These are phyloP conservation scores for Platysteira castanea DNA, from an alignment of 2,113 vertebrate genomes.

Conservation along the genomic window DNA sequence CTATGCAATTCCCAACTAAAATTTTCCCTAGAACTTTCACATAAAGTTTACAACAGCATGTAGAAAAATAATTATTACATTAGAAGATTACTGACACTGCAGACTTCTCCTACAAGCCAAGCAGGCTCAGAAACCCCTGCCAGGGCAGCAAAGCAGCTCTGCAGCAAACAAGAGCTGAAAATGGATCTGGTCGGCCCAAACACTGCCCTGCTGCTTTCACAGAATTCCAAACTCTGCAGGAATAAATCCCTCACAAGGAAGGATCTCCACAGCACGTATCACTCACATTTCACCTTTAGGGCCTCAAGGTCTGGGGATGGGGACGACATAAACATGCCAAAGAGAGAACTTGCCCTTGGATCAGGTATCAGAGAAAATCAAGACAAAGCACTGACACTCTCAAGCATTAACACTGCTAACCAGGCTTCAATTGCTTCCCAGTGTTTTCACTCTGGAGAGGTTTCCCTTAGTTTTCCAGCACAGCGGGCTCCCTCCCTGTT, in stretches of 20 bases:
- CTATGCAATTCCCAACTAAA: not conserved
- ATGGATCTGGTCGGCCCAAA: not conserved
- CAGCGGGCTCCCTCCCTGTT: not conserved
- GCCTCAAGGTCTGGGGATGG: not conserved
- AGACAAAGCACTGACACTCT: not conserved
- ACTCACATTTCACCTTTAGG: not conserved
- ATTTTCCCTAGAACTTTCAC: not conserved
- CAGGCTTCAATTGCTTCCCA: not conserved
- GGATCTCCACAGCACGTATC: not conserved
- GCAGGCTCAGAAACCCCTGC: not conserved
- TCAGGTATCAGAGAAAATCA: not conserved
- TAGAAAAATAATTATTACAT: not conserved
- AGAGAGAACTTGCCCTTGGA: not conserved
- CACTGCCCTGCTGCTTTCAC: not conserved
- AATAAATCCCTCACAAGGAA: not conserved
- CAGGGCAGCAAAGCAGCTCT: not conserved
- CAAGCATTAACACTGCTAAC: not conserved
- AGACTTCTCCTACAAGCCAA: not conserved
- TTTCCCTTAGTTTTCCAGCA: not conserved
- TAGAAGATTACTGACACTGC: not conserved
- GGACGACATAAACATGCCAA: not conserved
- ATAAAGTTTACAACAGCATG: not conserved
- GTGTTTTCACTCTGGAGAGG: not conserved
- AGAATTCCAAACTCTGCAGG: not conserved
- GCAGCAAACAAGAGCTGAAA: not conserved